A percentile compares a stretch with the other conserved stretches of the same genome.
Conservation (phyloP, 2,797 vertebrate species). For the Paguma larvata region DNA sequence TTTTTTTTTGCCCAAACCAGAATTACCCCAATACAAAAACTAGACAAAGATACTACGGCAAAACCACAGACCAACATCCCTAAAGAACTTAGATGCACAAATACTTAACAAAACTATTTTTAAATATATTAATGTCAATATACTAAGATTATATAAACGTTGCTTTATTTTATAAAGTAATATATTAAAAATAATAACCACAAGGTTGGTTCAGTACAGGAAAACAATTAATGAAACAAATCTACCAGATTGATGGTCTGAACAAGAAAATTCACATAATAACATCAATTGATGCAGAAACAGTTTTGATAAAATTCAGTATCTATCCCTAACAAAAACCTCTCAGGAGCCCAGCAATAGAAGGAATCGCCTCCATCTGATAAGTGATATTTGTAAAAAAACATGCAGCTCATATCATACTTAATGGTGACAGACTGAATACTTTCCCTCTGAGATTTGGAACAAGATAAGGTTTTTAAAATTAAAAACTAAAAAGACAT, state of each 20-base stretch:
- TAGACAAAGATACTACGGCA: not conserved
- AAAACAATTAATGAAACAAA: not conserved
- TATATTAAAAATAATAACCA: not conserved
- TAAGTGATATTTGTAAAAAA: not conserved
- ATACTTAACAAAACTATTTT: not conserved
- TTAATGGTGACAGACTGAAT: not conserved
- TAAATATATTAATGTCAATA: not conserved
- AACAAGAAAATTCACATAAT: slow-evolving; percentile 10
- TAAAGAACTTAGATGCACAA: slow-evolving; percentile 6
- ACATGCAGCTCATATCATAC: not conserved
- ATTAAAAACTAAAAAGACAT: not conserved
- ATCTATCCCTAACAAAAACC: not conserved
- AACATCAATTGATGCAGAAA: not conserved
- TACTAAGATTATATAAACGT: not conserved
- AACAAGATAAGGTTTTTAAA: not conserved
- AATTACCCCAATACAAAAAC: not conserved
- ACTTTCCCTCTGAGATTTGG: not conserved
- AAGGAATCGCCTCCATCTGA: not conserved
- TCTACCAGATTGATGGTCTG: not conserved
- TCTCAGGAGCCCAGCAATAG: not conserved
- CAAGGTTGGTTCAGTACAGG: not conserved
- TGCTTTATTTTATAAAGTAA: not conserved
- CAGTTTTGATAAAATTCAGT: not conserved
- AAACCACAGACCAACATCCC: not conserved
- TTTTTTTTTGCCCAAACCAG: not conserved